These are phyloP conservation scores for Ctenochaetus hawaiiensis DNA, from an alignment of 2,797 vertebrate species.

Conservation along the genomic window DNA sequence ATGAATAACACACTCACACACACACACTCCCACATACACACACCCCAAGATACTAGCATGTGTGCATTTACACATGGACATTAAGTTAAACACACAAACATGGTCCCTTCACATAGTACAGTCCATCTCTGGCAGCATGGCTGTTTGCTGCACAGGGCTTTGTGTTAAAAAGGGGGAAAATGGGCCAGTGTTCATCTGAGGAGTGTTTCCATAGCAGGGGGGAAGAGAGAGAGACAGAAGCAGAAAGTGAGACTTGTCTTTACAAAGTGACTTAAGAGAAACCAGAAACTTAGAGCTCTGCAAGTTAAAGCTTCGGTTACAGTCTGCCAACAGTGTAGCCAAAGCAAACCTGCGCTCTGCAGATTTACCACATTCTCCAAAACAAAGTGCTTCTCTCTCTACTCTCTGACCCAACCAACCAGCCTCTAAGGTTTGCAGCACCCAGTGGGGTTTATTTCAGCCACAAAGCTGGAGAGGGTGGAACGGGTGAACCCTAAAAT, in stretches of 20 bases:
- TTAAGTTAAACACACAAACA: conserved; percentile 43
- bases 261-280: conserved; percentile 61
- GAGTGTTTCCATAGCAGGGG: conserved; percentile 56
- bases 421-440: conserved; percentile 30
- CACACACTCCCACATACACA: background rate
- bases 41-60: no score
- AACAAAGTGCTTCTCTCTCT: conserved; percentile 46
- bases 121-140: conserved; percentile 26
- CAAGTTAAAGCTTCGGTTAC: conserved; percentile 70
- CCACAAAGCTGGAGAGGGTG: conserved; percentile 32
- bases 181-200: conserved; percentile 56
- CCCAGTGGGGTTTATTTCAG: conserved; percentile 21
- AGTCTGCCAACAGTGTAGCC: conserved; percentile 45
- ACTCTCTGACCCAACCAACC: conserved; percentile 21
- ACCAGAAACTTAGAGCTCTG: conserved; percentile 61
- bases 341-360: conserved; percentile 59
- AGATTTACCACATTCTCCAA: conserved; percentile 55
- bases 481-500: conserved; percentile 20
- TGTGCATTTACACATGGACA: conserved; percentile 13
- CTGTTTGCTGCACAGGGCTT: conserved; percentile 63
- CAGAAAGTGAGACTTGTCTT: conserved; percentile 40
- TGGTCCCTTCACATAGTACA: conserved; percentile 17
- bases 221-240: background rate
- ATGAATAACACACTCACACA: conserved; percentile 35
- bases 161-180: conserved; percentile 64